A percentile compares a stretch with the other conserved stretches of the same genome.
Conservation (phyloP, 2,888 invertebrate genomes). For the Pilophorus perplexus region DNA sequence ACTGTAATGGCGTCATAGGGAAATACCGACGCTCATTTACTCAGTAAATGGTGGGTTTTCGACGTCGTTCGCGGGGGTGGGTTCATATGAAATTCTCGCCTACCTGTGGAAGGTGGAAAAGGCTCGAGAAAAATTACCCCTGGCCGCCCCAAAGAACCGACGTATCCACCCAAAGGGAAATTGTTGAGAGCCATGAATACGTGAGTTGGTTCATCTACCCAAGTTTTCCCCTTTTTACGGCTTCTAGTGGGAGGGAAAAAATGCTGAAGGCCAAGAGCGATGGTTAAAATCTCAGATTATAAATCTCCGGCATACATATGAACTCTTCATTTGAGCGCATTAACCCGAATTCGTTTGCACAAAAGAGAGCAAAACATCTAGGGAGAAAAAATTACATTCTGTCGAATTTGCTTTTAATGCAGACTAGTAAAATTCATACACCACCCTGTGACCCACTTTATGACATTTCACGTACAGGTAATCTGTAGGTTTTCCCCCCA, state of each 20-base stretch:
- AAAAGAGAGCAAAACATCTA: no score
- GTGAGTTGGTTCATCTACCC: constrained; percentile 27
- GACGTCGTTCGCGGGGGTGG: background rate
- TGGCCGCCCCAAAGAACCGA: no score
- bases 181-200: constrained; percentile 36
- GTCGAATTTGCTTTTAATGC: no score
- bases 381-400: no score
- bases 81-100: constrained; percentile 29
- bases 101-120: constrained; percentile 5
- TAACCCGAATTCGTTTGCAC: no score
- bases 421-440: no score
- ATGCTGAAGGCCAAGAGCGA: background rate
- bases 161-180: constrained; percentile 18
- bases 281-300: no score
- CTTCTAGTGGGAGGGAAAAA: background rate
- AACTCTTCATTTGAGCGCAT: no score
- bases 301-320: no score
- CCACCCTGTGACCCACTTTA: no score
- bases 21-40: constrained; percentile 12
- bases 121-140: background rate
- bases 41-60: background rate
- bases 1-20: background rate
- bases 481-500: no score
- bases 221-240: constrained; percentile 17
- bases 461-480: no score